A percentile compares a stretch with the other conserved stretches of the same genome.
phyloP scores from a whole-genome alignment of 2,888 invertebrate genomes.

The Drosophila yooni region DNA sequence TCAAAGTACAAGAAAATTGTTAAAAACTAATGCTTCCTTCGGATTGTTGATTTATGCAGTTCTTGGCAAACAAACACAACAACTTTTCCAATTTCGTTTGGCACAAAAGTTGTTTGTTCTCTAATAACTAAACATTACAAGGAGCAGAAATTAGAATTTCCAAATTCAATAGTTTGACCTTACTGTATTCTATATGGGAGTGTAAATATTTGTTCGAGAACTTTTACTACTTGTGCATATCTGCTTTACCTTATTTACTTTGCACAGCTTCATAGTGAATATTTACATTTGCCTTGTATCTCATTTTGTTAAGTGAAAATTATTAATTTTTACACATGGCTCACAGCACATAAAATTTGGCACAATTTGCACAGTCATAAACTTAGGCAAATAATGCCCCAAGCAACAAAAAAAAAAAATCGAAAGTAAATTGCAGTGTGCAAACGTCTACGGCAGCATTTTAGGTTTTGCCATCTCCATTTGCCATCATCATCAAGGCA shows the following conservation, averaged over 20 bases:
- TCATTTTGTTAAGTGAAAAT: conserved; percentile 69
- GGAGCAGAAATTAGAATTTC: not conserved
- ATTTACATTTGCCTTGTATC: conserved; percentile 34
- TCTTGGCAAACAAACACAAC: not conserved
- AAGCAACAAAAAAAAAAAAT: not conserved
- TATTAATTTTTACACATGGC: conserved; percentile 72
- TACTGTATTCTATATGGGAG: not conserved
- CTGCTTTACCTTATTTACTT: conserved; percentile 7
- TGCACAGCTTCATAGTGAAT: not conserved
- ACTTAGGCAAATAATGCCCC: conserved; percentile 61
- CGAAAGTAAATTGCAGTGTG: conserved; percentile 46
- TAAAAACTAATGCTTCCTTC: not conserved
- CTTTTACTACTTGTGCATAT: not conserved
- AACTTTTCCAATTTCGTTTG: not conserved
- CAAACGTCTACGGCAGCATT: conserved; percentile 31
- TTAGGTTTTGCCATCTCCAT: conserved; percentile 15
- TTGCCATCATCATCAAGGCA: conserved; percentile 46
- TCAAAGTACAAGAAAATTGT: not conserved
- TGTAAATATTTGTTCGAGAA: not conserved
- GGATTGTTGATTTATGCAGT: not conserved
- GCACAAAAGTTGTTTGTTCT: not conserved
- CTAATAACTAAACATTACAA: not conserved
- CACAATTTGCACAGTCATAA: conserved; percentile 66
- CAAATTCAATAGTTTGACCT: not conserved
- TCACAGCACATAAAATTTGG: conserved; percentile 55